Evolutionary conservation across 2,888 invertebrate species (phyloP).

Genomic region (Dasypolia templi): DNA sequence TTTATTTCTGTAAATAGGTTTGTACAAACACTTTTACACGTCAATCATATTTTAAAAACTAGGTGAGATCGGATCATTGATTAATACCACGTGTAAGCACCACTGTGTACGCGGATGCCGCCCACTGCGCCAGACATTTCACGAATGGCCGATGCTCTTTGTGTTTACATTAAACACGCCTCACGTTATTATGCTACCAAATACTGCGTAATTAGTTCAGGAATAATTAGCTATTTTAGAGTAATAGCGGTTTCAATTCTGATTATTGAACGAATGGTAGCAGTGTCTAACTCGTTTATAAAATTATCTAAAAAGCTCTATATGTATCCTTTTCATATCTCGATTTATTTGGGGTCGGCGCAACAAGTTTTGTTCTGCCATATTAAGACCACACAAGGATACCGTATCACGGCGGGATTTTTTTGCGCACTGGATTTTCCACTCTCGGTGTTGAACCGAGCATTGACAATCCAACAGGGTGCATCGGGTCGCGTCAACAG

Average conservation of each 20-base stretch:
- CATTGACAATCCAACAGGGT: no score
- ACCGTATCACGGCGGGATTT: no score
- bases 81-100: neutral
- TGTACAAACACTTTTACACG: no score
- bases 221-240: constrained; percentile 27
- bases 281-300: neutral
- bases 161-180: constrained; percentile 30
- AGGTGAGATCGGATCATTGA: no score
- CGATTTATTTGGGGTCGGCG: neutral
- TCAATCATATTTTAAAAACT: no score
- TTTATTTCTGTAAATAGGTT: no score
- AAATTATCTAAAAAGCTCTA: no score
- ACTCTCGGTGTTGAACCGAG: no score
- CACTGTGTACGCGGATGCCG: neutral
- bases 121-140: constrained; percentile 17
- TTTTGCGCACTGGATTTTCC: no score
- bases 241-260: constrained; percentile 4
- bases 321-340: neutral
- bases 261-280: neutral
- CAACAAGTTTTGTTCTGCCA: neutral
- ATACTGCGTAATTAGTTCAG: constrained; percentile 29
- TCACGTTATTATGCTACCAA: constrained; percentile 26
- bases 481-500: no score
- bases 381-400: no score
- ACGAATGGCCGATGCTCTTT: constrained; percentile 15